A percentile compares a stretch with the other conserved stretches of the same genome.
phyloP scores from a whole-genome alignment of 2,888 invertebrate species.

The Corythucha ciliata region DNA sequence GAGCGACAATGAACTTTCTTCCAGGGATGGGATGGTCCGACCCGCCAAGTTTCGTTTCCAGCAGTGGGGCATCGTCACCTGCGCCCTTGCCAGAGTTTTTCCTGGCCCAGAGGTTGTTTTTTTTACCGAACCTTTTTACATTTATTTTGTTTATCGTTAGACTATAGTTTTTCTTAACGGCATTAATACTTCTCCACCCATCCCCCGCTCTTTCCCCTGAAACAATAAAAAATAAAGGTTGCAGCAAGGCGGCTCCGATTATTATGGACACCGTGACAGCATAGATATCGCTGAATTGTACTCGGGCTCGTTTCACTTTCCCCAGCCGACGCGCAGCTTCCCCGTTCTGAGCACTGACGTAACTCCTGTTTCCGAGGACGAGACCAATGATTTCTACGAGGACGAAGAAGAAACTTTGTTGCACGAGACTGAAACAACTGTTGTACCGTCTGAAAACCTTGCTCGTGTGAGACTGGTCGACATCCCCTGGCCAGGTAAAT shows the following conservation, averaged over 20 bases:
- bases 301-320: conserved; percentile 23
- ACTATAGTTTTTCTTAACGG: neutral
- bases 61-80: conserved; percentile 66
- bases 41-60: conserved; percentile 74
- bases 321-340: too few species aligned
- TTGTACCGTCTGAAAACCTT: conserved; percentile 24
- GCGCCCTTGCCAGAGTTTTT: conserved; percentile 53
- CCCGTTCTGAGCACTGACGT: neutral
- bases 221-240: neutral
- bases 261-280: conserved; percentile 32
- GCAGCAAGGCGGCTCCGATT: conserved; percentile 18
- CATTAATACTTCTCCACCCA: neutral
- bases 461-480: conserved; percentile 26
- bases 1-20: too few species aligned
- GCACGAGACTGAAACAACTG: conserved; percentile 27
- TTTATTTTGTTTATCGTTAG: conserved; percentile 3
- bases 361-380: neutral
- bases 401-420: conserved; percentile 21
- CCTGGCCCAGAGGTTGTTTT: conserved; percentile 38
- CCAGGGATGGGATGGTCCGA: conserved; percentile 66
- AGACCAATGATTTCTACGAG: conserved; percentile 13
- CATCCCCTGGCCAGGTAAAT: conserved; percentile 23
- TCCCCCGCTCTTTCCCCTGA: neutral
- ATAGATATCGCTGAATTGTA: conserved; percentile 33
- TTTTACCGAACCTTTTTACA: neutral